Evolutionary conservation across 2,113 vertebrate species (phyloP), one percentile per base, ranked within the genome.

Genomic region (Plecturocebus donacophilus): DNA sequence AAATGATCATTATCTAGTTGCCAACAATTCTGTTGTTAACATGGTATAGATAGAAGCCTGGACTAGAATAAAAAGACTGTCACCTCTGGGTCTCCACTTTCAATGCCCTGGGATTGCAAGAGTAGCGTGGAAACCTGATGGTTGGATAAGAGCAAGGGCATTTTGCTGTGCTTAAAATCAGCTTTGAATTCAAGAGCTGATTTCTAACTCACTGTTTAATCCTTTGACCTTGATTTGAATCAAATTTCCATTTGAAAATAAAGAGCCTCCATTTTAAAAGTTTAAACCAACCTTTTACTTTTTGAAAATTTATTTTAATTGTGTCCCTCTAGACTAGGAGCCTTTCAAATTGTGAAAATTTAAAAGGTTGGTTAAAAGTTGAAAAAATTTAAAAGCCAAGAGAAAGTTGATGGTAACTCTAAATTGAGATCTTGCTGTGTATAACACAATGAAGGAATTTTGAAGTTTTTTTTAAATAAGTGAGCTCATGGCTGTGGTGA

Each of bases 201-300:
- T 97, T 95, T 95, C 81, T 56, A 95, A 96, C 68, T 92, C 54
- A 95, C 68, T 77, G 20, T 84, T 95, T 81, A 95, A 97, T 94
- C 77, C 85, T 96, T 84, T 98, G 42, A 73, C 91, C 71, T 97
- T 84, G 64, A 87, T 96, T 92, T 92, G 54, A 97, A 96, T 94
- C 54, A 81, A 77, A 97, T 96, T 96, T 90, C 56, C 80, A 97
- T 91, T 97, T 95, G 85, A 97, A 97, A 94, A 95, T 97, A 94
- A 87, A 97, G 35, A 49, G 23, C 27, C 40, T 96, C 91, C 58
- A 88, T 38, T 80, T 49, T 27, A 75, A 86, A 85, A 56, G 68
- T 32, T 95, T 23, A 82, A 81, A 47, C 9, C 42, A 90, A 90
- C 23, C 47, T 79, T 83, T 87, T 84, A 87, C 87, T 70, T 73